A percentile compares a stretch with the other conserved stretches of the same genome.
Conservation (phyloP, 2,888 invertebrate genomes). For the Chalcosyrphus nemorum region DNA sequence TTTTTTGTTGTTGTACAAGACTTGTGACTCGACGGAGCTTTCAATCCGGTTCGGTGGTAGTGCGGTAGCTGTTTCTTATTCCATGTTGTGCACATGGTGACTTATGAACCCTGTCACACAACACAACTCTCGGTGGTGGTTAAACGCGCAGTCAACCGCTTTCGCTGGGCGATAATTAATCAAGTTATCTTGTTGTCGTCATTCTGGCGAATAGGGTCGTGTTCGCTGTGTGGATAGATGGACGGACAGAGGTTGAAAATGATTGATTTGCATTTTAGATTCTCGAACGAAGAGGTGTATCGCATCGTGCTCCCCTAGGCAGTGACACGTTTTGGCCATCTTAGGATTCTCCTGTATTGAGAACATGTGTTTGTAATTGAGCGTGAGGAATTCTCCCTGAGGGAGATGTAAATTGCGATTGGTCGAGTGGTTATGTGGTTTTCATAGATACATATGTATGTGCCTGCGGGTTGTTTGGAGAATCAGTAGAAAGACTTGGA, state of each 20-base stretch:
- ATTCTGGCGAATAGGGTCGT: not conserved
- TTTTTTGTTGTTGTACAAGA: constrained; percentile 6
- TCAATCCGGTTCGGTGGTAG: constrained; percentile 35
- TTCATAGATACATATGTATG: no score
- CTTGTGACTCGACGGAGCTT: constrained; percentile 29
- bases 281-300: not conserved
- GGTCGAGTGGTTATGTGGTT: not conserved
- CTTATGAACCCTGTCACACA: constrained; percentile 67
- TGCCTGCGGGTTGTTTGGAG: no score
- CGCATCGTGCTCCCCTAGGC: not conserved
- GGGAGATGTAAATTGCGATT: not conserved
- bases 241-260: constrained; percentile 12
- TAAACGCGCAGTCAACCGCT: constrained; percentile 56
- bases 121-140: constrained; percentile 27
- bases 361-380: constrained; percentile 45
- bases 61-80: not conserved
- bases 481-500: no score
- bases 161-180: constrained; percentile 71
- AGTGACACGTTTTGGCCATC: constrained; percentile 33
- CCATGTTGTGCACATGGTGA: constrained; percentile 30
- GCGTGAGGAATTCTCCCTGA: constrained; percentile 9
- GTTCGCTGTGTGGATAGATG: not conserved
- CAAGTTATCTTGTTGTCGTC: constrained; percentile 54
- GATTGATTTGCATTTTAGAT: no score
- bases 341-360: constrained; percentile 6